Conservation (phyloP, 2,888 invertebrate genomes). For the Plebejus argus region DNA sequence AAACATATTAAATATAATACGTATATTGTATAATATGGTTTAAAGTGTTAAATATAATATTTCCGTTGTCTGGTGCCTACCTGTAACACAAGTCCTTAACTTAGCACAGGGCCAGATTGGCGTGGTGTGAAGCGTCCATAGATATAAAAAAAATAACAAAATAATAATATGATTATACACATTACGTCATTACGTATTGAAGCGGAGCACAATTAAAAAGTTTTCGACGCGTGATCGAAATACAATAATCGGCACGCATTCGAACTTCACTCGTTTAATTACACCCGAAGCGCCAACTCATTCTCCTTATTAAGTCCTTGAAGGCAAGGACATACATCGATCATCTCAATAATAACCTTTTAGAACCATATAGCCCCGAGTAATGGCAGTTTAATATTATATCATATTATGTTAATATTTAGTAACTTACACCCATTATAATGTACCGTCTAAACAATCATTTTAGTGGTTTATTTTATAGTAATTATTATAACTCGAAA, state of each 20-base stretch:
- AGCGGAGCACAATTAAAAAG: background rate
- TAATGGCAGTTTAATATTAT: background rate
- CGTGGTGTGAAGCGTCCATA: too few species aligned
- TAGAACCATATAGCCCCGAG: slow-evolving; percentile 37
- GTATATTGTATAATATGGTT: too few species aligned
- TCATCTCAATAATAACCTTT: slow-evolving; percentile 22
- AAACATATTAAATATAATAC: too few species aligned
- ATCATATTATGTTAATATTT: slow-evolving; percentile 1
- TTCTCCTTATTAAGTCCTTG: slow-evolving; percentile 21
- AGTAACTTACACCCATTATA: background rate
- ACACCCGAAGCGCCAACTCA: background rate
- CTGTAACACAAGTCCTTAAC: too few species aligned
- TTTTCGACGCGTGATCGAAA: slow-evolving; percentile 16
- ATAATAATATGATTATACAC: background rate
- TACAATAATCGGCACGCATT: slow-evolving; percentile 5
- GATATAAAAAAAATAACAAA: too few species aligned
- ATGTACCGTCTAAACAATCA: background rate
- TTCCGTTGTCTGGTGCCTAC: too few species aligned
- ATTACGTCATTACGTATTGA: background rate
- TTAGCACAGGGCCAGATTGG: too few species aligned
- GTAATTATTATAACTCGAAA: background rate
- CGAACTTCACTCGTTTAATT: slow-evolving; percentile 23
- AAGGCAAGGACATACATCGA: slow-evolving; percentile 13
- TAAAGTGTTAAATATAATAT: too few species aligned
- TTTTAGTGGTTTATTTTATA: background rate